phyloP scores from a whole-genome alignment of 2,113 vertebrate species.

The Podarcis cretensis region DNA sequence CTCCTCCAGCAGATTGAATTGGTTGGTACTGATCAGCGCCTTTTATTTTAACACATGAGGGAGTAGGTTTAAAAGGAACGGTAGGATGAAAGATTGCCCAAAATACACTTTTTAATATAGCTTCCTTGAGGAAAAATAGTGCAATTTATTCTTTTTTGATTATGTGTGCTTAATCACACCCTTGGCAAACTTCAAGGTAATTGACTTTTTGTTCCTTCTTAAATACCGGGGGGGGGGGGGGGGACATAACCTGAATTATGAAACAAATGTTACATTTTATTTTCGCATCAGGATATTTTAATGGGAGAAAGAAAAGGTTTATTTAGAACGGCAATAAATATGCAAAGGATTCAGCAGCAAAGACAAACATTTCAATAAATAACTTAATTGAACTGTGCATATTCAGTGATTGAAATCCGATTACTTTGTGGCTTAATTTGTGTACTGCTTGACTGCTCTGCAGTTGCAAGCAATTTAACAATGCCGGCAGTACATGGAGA shows the following conservation, averaged over 20 bases:
- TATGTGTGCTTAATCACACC: conserved; percentile 45
- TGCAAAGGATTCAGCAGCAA: conserved; percentile 63
- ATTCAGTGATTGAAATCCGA: conserved; percentile 81
- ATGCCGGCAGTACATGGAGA: conserved; percentile 67
- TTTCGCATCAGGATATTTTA: conserved; percentile 65
- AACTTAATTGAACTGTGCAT: conserved; percentile 81
- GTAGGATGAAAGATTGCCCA: conserved; percentile 46
- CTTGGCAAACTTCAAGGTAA: conserved; percentile 52
- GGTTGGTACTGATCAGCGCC: neutral
- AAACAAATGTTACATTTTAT: conserved; percentile 64
- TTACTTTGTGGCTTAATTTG: conserved; percentile 79
- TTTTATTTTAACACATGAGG: conserved; percentile 13
- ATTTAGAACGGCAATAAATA: conserved; percentile 67
- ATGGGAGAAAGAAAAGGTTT: conserved; percentile 53
- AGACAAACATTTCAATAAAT: conserved; percentile 78
- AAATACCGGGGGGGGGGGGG: conserved; percentile 59
- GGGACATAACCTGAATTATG: conserved; percentile 63
- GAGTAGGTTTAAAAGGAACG: conserved; percentile 14
- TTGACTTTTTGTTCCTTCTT: conserved; percentile 70
- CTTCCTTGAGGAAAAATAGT: conserved; percentile 56
- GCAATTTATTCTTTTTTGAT: conserved; percentile 62
- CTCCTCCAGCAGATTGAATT: conserved; percentile 21
- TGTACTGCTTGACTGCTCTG: conserved; percentile 75
- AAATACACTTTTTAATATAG: conserved; percentile 43
- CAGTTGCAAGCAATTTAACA: conserved; percentile 77